Evolutionary conservation across 2,113 vertebrate species (phyloP), one percentile per base, ranked within the genome.

Genomic region (Apodemus speciosus): DNA sequence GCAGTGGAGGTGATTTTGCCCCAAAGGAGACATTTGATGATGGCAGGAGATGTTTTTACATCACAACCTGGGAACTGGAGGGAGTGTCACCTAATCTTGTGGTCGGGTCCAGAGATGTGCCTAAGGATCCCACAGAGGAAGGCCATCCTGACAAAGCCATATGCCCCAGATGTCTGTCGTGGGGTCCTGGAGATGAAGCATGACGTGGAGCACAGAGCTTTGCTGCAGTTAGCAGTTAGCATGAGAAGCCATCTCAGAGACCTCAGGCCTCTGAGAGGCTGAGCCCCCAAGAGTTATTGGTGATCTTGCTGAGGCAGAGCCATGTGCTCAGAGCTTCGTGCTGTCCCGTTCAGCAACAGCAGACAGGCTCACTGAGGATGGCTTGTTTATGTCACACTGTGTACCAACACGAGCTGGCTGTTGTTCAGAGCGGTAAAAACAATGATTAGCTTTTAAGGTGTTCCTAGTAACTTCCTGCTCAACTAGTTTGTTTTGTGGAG

Each of bases 401-500:
- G 96, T 96, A 85, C 94, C 89, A 53, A 84, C 84, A 32, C 32
- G 53, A 94, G 66, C 90, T 94, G 90, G 89, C 0, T 0, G 18
- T 84, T 94, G 88, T 83, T 91, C 79, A 75, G 90, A 91, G 93
- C 88, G 88, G 51, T 93, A 79, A 94, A 95, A 95, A 58, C 64
- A 68, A 85, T 95, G 69, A 68, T 43, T 97, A 72, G n/a, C 95
- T 97, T 97, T 96, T 72, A 94, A 96, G 96, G 95, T 92, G 96
- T 97, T 95, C 87, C 96, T 93, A 25, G 76, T 97, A 96, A 97
- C 96, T 96, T 98, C 97, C 97, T 96, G 92, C 58, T 77, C 56
- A 80, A 60, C 95, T 81, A 66, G 92, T 62, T 96, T 94, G 80
- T 95, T 95, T 69, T 66, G 30, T 40, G 30, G 87, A 96, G 94